Percentiles rank a stretch among this genome's conserved stretches.
Conservation (phyloP, 2,888 invertebrate genomes). For the Drosophila ezoana region DNA sequence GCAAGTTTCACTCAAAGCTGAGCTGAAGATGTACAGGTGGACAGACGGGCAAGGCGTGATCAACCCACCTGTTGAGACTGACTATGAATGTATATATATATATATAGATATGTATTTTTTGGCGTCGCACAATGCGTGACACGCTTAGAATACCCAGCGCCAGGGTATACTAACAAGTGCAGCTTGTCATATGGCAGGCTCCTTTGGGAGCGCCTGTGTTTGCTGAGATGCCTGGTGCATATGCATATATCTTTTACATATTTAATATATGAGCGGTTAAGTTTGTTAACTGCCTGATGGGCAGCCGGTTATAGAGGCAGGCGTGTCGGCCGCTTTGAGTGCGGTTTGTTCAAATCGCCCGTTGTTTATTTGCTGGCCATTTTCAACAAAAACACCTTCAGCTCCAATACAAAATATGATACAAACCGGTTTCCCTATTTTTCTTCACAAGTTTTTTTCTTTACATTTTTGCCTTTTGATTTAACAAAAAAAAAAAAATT, state of each 20-base stretch:
- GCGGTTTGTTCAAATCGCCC: conserved; percentile 46
- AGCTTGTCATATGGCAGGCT: conserved; percentile 23
- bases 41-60: no score
- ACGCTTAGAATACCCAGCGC: neutral
- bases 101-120: neutral
- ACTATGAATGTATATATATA: neutral
- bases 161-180: conserved; percentile 8
- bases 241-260: conserved; percentile 31
- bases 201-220: conserved; percentile 25
- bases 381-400: conserved; percentile 72
- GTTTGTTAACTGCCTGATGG: conserved; percentile 51
- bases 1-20: neutral
- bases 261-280: conserved; percentile 29
- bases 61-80: no score
- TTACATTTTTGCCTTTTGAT: conserved; percentile 38
- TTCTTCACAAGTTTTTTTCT: conserved; percentile 29
- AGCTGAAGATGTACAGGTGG: neutral
- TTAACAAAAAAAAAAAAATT: conserved; percentile 30
- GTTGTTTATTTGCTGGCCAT: conserved; percentile 73
- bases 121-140: neutral
- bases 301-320: conserved; percentile 58
- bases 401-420: conserved; percentile 57
- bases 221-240: conserved; percentile 26
- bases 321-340: conserved; percentile 61
- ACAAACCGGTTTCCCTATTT: conserved; percentile 64